phyloP scores from a whole-genome alignment of 2,888 invertebrate genomes.

The Mythimna impura region DNA sequence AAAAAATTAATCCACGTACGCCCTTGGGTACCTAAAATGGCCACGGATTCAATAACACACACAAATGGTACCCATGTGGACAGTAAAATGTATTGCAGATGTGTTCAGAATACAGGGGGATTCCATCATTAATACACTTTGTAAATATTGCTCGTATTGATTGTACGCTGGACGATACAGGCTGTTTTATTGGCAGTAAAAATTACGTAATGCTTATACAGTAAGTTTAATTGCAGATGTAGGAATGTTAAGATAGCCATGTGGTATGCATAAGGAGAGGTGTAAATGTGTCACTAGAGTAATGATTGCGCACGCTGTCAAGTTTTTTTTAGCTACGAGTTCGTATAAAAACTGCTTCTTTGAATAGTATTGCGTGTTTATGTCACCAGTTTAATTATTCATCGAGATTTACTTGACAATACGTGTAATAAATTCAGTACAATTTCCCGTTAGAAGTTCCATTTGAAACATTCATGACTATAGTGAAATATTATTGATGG shows the following conservation, averaged over 20 bases:
- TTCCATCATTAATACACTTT: constrained; percentile 76
- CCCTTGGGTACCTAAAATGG: constrained; percentile 59
- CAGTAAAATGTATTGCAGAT: constrained; percentile 76
- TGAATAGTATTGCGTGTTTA: constrained; percentile 1
- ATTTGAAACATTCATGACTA: constrained; percentile 20
- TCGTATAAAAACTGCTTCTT: constrained; percentile 11
- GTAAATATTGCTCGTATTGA: constrained; percentile 70
- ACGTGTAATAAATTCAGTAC: background rate
- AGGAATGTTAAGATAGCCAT: constrained; percentile 30
- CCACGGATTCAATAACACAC: constrained; percentile 68
- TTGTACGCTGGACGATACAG: constrained; percentile 54
- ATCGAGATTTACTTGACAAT: background rate
- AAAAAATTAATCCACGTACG: constrained; percentile 61
- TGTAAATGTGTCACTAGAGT: constrained; percentile 49
- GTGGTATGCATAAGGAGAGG: constrained; percentile 37
- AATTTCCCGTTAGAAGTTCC: background rate
- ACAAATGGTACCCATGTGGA: constrained; percentile 76
- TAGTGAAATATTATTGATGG: constrained; percentile 12
- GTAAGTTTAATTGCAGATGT: constrained; percentile 47
- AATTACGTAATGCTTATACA: constrained; percentile 49
- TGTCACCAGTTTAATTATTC: background rate
- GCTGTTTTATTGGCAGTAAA: constrained; percentile 55
- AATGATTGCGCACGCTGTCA: constrained; percentile 2
- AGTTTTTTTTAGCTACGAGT: background rate
- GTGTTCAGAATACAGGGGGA: constrained; percentile 67